Evolutionary conservation across 2,888 invertebrate genomes (phyloP).

Genomic region (Cephus runcator): DNA sequence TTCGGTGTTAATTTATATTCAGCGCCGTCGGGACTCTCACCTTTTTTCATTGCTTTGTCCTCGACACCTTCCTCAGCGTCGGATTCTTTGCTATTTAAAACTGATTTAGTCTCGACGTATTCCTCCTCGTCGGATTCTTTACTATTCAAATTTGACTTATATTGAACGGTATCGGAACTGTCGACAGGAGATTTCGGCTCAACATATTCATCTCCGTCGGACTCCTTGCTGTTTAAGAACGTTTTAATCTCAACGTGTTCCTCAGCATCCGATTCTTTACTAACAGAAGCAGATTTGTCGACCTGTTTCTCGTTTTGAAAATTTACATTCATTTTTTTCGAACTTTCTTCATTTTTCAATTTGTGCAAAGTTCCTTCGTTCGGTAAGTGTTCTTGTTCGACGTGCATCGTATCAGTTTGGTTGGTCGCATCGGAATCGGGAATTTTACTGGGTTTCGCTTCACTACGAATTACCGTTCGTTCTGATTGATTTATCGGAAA

Average conservation of each 20-base stretch:
- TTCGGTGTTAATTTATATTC: neutral
- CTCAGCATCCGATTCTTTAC: neutral
- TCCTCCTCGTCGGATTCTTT: neutral
- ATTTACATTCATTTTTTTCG: neutral
- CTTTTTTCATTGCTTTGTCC: neutral
- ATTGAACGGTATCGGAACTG: neutral
- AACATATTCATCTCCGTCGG: neutral
- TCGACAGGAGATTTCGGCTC: no score
- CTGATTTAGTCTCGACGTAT: neutral
- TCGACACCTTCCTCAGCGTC: neutral
- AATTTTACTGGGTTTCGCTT: constrained; percentile 16
- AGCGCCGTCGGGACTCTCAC: neutral
- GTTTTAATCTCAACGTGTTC: neutral
- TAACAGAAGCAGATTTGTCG: neutral
- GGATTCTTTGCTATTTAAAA: neutral
- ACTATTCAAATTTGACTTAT: neutral
- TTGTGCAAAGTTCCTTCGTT: no score
- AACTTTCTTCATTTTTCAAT: neutral
- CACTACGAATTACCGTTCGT: constrained; percentile 12
- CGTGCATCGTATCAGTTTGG: no score
- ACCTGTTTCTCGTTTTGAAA: neutral
- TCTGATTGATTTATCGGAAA: no score
- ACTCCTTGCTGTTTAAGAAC: neutral
- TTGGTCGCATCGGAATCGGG: constrained; percentile 7
- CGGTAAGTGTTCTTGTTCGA: no score